Evolutionary conservation across 1,140 invertebrate species (phyloP).

Genomic region (Hormaphis cornu): DNA sequence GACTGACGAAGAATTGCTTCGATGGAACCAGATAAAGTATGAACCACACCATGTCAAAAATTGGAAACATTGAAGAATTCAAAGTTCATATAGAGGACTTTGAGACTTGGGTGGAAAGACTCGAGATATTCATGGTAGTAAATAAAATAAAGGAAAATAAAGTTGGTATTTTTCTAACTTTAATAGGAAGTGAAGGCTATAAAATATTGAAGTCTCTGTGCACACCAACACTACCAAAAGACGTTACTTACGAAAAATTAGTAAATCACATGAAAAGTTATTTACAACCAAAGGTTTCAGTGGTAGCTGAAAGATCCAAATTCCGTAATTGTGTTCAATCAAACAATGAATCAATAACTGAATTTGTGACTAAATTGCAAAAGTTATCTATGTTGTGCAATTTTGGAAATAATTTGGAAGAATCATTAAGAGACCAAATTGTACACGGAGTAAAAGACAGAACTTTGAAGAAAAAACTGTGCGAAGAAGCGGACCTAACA

Average conservation of each 20-base stretch:
- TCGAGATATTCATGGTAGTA: not conserved
- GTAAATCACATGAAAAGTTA: not conserved
- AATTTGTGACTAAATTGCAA: slow-evolving; percentile 3
- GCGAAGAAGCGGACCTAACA: not conserved
- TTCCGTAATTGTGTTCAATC: slow-evolving; percentile 1
- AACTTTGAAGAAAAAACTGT: slow-evolving; percentile 15
- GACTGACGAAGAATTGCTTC: too few relatives aligned
- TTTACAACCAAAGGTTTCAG: not conserved
- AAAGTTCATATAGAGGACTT: slow-evolving; percentile 7
- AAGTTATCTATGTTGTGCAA: not conserved
- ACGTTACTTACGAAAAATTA: not conserved
- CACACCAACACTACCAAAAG: not conserved
- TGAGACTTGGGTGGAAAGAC: not conserved
- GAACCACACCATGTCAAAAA: not conserved
- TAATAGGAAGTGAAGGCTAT: slow-evolving; percentile 13
- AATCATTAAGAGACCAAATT: not conserved
- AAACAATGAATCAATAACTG: not conserved
- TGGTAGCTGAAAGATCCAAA: not conserved
- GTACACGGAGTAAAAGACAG: not conserved
- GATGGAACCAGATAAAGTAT: too few relatives aligned
- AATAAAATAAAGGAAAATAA: slow-evolving; percentile 14
- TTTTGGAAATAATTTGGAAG: not conserved
- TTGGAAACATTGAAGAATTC: not conserved
- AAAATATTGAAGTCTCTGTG: not conserved
- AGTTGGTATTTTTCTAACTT: not conserved